Conservation (phyloP, 2,797 vertebrate species). For the Poliocrania exsul region DNA sequence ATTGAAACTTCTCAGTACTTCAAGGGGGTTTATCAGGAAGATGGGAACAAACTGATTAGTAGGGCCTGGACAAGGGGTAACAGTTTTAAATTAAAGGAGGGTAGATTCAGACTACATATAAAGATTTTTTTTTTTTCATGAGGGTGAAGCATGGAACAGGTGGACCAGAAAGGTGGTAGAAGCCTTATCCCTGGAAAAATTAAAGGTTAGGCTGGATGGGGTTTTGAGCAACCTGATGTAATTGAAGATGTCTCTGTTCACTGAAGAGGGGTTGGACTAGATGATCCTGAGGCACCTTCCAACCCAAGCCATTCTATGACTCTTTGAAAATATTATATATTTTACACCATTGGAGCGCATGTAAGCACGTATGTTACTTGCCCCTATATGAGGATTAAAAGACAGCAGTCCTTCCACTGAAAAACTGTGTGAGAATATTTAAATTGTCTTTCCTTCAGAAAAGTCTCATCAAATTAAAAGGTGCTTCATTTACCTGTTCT, state of each 20-base stretch:
- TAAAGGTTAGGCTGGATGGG: rapidly evolving
- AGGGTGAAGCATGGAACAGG: neutral
- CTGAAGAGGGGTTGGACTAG: rapidly evolving
- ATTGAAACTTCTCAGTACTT: neutral
- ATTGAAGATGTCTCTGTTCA: neutral
- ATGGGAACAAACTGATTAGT: neutral
- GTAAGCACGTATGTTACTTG: rapidly evolving
- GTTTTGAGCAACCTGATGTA: neutral
- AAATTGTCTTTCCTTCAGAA: neutral
- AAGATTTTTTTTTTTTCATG: neutral
- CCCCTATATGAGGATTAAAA: neutral
- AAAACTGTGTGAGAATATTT: neutral
- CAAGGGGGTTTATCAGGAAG: neutral
- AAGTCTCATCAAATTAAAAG: neutral
- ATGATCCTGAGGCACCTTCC: neutral
- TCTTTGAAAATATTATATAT: neutral
- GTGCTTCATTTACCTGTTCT: conserved; percentile 85
- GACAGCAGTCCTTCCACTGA: neutral
- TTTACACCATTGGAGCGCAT: neutral
- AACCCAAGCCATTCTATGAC: neutral
- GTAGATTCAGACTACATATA: neutral
- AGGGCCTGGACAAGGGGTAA: neutral
- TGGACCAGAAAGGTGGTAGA: neutral
- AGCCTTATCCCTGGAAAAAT: neutral
- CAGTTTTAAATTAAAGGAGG: neutral